A percentile compares a stretch with the other conserved stretches of the same genome.
phyloP scores from a whole-genome alignment of 2,113 vertebrate genomes.

The Catharus minimus region DNA sequence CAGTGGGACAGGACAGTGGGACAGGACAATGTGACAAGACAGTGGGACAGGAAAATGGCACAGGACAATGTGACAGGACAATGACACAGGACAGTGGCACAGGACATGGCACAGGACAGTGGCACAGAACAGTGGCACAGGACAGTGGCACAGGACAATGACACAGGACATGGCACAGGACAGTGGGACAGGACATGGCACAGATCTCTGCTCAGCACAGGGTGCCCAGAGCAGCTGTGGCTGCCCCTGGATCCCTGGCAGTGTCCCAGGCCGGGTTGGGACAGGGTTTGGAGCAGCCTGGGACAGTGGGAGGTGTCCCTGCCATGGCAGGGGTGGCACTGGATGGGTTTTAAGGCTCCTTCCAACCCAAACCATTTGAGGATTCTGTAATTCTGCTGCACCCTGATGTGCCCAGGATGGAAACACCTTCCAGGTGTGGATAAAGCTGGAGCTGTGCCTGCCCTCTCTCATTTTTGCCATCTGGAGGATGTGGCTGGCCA shows the following conservation, averaged over 20 bases:
- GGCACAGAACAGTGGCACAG: neutral
- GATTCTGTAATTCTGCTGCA: neutral
- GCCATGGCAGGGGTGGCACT: neutral
- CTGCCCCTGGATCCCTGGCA: neutral
- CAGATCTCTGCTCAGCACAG: neutral
- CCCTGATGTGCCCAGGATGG: rapidly evolving
- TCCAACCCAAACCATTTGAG: neutral
- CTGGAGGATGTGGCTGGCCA: neutral
- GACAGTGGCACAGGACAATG: too few species aligned
- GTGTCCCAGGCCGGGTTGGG: neutral
- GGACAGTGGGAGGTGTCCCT: neutral
- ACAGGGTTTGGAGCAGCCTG: rapidly evolving
- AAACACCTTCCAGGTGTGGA: neutral
- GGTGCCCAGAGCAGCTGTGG: neutral
- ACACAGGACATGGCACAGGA: neutral
- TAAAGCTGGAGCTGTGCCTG: neutral
- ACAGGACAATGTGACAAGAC: too few species aligned
- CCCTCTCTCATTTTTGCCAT: neutral
- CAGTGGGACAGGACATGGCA: neutral
- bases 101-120: too few species aligned
- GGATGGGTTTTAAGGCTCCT: neutral
- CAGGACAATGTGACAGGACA: too few species aligned
- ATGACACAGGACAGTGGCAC: too few species aligned
- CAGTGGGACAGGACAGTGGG: neutral
- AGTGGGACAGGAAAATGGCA: too few species aligned